phyloP scores from a whole-genome alignment of 1,140 invertebrate species.

The Berghia stephanieae region DNA sequence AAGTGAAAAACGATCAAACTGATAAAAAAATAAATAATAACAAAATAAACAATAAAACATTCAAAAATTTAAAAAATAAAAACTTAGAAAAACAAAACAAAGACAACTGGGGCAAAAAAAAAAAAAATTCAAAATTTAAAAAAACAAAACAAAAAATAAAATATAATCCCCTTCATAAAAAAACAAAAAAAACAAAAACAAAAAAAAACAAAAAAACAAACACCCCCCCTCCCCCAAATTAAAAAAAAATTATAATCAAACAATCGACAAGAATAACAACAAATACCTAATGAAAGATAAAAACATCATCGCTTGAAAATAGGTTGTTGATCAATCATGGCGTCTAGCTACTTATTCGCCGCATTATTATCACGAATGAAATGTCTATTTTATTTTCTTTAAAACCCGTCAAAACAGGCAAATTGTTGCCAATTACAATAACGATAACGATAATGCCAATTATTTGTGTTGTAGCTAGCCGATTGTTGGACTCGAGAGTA shows the following conservation, averaged over 20 bases:
- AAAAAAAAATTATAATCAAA: neutral
- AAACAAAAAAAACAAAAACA: neutral
- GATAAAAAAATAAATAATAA: neutral
- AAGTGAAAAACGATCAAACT: neutral
- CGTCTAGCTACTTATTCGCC: too few species aligned
- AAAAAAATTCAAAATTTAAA: neutral
- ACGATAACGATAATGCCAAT: too few species aligned
- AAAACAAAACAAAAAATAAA: neutral
- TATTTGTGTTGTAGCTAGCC: too few species aligned
- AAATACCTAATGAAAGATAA: too few species aligned
- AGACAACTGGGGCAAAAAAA: neutral
- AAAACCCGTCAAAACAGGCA: too few species aligned
- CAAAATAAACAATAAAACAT: neutral
- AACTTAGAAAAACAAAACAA: neutral
- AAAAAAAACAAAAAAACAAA: neutral
- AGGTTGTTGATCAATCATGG: too few species aligned
- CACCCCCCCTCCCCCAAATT: too few species aligned
- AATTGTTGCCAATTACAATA: too few species aligned
- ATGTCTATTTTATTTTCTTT: too few species aligned
- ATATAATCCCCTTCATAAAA: neutral
- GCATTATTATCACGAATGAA: too few species aligned
- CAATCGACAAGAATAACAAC: neutral
- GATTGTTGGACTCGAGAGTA: too few species aligned
- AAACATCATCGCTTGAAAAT: neutral
- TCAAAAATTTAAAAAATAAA: neutral